Conservation (phyloP, 1,140 invertebrate genomes). For the Bombus sylvicola region DNA sequence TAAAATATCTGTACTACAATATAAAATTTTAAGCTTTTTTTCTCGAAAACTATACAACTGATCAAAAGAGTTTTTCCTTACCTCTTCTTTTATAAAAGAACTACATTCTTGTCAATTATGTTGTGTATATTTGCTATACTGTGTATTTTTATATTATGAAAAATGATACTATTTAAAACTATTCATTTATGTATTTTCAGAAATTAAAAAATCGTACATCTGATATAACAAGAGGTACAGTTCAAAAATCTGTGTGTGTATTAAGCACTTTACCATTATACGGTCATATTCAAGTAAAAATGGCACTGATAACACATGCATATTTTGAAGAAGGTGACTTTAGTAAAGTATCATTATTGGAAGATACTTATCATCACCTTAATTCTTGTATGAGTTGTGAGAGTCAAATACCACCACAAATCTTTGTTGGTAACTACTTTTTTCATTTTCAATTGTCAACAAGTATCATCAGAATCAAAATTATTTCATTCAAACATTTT, state of each 20-base stretch:
- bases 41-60: neutral
- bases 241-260: slow-evolving; percentile 97
- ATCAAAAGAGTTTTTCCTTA: neutral
- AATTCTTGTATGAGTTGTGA: slow-evolving; percentile 91
- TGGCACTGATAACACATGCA: slow-evolving; percentile 97
- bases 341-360: slow-evolving; percentile 93
- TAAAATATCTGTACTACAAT: neutral
- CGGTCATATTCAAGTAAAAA: slow-evolving; percentile 96
- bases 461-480: no score
- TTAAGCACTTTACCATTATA: slow-evolving; percentile 94
- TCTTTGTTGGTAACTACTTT: slow-evolving; percentile 88
- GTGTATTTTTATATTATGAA: neutral
- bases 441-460: no score
- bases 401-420: slow-evolving; percentile 87
- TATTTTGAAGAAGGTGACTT: slow-evolving; percentile 98
- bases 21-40: neutral
- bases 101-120: neutral
- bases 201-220: slow-evolving; percentile 96
- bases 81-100: neutral
- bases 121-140: neutral
- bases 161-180: neutral
- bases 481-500: neutral
- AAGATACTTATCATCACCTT: slow-evolving; percentile 96
- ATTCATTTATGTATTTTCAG: slow-evolving; percentile 81
- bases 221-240: slow-evolving; percentile 97